These are phyloP conservation scores for Neodiprion fabricii DNA, from an alignment of 1,140 invertebrate species.

Conservation along the genomic window DNA sequence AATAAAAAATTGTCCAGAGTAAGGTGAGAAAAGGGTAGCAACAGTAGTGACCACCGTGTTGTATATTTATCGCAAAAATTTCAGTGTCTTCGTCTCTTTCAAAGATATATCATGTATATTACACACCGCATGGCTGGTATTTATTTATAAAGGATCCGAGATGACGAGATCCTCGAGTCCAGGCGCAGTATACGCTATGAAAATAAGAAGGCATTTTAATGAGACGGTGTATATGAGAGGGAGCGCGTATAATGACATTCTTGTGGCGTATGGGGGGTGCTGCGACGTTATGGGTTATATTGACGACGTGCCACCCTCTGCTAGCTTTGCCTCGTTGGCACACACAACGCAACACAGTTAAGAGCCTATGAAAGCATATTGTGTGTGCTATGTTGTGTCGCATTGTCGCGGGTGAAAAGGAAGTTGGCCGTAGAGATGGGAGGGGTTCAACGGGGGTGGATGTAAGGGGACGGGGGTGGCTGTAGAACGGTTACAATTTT, in stretches of 20 bases:
- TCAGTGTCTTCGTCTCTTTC: too few species aligned
- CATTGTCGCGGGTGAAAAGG: constrained; percentile 8
- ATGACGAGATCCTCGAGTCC: too few species aligned
- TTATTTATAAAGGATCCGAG: too few species aligned
- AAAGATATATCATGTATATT: too few species aligned
- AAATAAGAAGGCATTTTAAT: constrained; percentile 18
- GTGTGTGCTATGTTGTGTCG: constrained; percentile 15
- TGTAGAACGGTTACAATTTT: constrained; percentile 6
- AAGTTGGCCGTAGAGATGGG: constrained; percentile 3
- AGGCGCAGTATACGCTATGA: constrained; percentile 1
- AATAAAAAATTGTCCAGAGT: too few species aligned
- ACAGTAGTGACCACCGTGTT: too few species aligned
- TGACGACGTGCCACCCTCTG: constrained; percentile 2
- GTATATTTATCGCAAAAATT: too few species aligned
- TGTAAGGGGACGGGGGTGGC: neutral
- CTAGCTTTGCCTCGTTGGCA: neutral
- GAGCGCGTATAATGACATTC: constrained; percentile 13
- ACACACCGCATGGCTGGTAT: too few species aligned
- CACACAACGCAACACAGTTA: constrained; percentile 13
- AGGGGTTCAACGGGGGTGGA: neutral
- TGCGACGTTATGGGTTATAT: constrained; percentile 5
- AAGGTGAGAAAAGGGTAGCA: too few species aligned
- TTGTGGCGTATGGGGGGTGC: constrained; percentile 10
- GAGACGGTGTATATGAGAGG: neutral
- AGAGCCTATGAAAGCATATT: constrained; percentile 17